Percentiles rank a stretch among this genome's conserved stretches.
Conservation (phyloP, 1,140 invertebrate species). For the Lordiphosa mommai region DNA sequence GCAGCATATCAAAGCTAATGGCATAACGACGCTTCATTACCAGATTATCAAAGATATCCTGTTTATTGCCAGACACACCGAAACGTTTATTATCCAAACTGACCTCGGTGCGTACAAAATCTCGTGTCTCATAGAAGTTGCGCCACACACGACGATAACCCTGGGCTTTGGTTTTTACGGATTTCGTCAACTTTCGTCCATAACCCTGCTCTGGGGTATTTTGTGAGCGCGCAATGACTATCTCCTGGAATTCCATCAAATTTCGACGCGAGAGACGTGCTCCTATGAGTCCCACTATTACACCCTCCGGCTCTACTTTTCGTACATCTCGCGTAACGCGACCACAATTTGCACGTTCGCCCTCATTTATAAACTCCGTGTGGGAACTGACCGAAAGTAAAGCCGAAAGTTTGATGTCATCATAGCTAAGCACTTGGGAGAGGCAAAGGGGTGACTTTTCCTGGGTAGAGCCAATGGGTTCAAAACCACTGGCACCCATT, state of each 20-base stretch:
- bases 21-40: conserved; percentile 71
- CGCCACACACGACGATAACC: neutral
- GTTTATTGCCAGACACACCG: neutral
- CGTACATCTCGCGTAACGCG: conserved; percentile 52
- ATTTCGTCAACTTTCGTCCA: conserved; percentile 18
- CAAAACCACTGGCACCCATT: conserved; percentile 80
- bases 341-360: conserved; percentile 82
- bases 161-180: neutral
- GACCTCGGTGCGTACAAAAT: conserved; percentile 30
- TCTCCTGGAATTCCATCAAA: conserved; percentile 83
- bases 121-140: too few relatives aligned
- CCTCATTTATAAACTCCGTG: conserved; percentile 84
- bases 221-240: conserved; percentile 80
- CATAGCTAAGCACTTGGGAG: conserved; percentile 80
- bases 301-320: conserved; percentile 51
- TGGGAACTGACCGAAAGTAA: conserved; percentile 83
- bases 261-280: conserved; percentile 80
- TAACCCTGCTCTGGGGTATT: conserved; percentile 81
- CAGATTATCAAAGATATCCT: conserved; percentile 41
- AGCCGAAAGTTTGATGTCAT: conserved; percentile 80
- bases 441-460: conserved; percentile 79
- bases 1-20: conserved; percentile 62
- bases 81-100: conserved; percentile 28
- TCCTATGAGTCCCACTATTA: conserved; percentile 80
- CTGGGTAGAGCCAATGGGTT: conserved; percentile 80